A percentile compares a stretch with the other conserved stretches of the same genome.
Evolutionary conservation across 37 sponge, comb jelly and placozoan genomes (phyloP).

Genomic region (Crambe crambe): DNA sequence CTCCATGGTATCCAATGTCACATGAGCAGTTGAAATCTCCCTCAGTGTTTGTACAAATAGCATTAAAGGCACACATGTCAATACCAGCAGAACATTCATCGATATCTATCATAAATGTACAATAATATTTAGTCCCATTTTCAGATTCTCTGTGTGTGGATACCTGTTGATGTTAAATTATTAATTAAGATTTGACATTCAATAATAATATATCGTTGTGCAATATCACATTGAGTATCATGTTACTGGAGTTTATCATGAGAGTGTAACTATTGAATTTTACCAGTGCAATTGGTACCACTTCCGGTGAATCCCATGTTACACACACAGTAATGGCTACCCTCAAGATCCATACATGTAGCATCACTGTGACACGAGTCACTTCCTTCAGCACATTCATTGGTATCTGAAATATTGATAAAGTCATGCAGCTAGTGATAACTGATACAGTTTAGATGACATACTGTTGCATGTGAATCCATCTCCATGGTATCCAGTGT

Average conservation of each 20-base stretch:
- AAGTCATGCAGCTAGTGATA: not conserved
- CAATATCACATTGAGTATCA: no score
- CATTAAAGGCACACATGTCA: conserved; percentile 30
- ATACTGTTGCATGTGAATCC: conserved; percentile 8
- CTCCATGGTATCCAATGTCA: conserved; percentile 35
- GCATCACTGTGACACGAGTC: conserved; percentile 21
- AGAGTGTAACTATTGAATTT: no score
- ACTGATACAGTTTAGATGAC: conserved; percentile 1
- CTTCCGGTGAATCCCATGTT: conserved; percentile 37
- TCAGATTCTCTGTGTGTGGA: no score
- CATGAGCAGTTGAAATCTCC: conserved; percentile 56
- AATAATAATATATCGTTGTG: no score
- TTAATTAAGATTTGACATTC: no score
- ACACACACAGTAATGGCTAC: conserved; percentile 43
- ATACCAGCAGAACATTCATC: conserved; percentile 28
- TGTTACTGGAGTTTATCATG: no score
- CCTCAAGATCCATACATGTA: conserved; percentile 22
- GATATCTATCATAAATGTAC: conserved; percentile 17
- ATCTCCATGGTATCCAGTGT: conserved; percentile 30
- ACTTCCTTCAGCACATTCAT: conserved; percentile 21
- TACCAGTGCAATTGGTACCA: conserved; percentile 29
- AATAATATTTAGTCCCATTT: not conserved
- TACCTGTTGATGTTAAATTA: no score
- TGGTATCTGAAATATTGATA: conserved; percentile 13
- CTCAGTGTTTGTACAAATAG: conserved; percentile 35